Evolutionary conservation across 2,888 invertebrate genomes (phyloP).

Genomic region (Cynaeus angustus): DNA sequence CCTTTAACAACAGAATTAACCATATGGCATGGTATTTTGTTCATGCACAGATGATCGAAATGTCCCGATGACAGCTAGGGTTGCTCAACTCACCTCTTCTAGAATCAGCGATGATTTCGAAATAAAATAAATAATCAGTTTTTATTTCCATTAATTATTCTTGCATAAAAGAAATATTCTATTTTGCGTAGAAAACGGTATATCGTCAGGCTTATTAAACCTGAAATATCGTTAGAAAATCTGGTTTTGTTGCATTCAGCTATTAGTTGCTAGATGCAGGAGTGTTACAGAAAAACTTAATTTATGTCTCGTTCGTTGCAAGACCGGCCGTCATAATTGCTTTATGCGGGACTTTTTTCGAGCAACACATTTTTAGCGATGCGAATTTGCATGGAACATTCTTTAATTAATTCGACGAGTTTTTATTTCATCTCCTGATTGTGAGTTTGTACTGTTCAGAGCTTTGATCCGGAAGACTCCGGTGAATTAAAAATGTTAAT

Average conservation of each 20-base stretch:
- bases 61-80: too few species aligned
- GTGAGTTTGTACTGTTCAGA: too few species aligned
- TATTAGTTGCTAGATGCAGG: constrained; percentile 32
- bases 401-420: neutral
- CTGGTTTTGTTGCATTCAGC: constrained; percentile 35
- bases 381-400: constrained; percentile 6
- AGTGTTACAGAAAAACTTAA: constrained; percentile 34
- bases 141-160: constrained; percentile 18
- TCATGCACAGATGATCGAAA: constrained; percentile 14
- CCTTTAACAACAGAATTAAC: constrained; percentile 21
- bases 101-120: constrained; percentile 17
- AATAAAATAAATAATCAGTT: constrained; percentile 3
- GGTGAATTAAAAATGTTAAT: constrained; percentile 3
- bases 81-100: constrained; percentile 16
- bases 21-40: constrained; percentile 23
- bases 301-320: constrained; percentile 33
- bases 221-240: constrained; percentile 41
- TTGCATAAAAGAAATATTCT: constrained; percentile 15
- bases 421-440: too few species aligned
- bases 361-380: neutral
- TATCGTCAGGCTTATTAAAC: constrained; percentile 32
- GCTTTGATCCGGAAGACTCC: neutral
- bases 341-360: constrained; percentile 30
- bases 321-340: constrained; percentile 28
- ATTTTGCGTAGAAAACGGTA: constrained; percentile 32